Evolutionary conservation across 2,113 vertebrate genomes (phyloP).

Genomic region (Eleginops maclovinus): DNA sequence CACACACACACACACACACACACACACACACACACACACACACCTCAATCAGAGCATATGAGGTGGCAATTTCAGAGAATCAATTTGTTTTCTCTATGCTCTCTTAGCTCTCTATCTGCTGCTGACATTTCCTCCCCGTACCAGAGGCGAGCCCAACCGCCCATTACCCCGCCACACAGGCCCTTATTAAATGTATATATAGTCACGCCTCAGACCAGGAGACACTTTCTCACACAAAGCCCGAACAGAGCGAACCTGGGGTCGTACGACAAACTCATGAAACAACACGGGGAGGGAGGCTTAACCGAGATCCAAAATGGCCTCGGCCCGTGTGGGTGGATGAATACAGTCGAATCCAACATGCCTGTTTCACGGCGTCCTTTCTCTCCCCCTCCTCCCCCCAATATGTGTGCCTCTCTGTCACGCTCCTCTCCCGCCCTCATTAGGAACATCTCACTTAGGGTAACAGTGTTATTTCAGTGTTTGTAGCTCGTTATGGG

Average conservation of each 20-base stretch:
- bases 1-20: slow-evolving; percentile 13
- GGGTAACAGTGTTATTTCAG: slow-evolving; percentile 80
- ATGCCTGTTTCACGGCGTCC: slow-evolving; percentile 62
- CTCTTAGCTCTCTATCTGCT: slow-evolving; percentile 72
- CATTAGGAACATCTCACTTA: slow-evolving; percentile 82
- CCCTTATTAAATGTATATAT: slow-evolving; percentile 89
- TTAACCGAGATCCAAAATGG: slow-evolving; percentile 68
- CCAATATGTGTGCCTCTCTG: slow-evolving; percentile 35
- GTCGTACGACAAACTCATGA: slow-evolving; percentile 57
- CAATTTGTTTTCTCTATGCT: slow-evolving; percentile 76
- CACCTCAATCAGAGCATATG: slow-evolving; percentile 57
- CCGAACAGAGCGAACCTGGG: slow-evolving; percentile 46
- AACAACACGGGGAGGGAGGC: slow-evolving; percentile 53
- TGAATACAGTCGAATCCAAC: slow-evolving; percentile 64
- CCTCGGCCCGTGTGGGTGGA: slow-evolving; percentile 70
- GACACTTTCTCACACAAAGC: slow-evolving; percentile 79
- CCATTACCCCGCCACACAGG: slow-evolving; percentile 84
- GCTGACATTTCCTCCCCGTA: slow-evolving; percentile 78
- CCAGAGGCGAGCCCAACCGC: slow-evolving; percentile 78
- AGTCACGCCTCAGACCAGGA: slow-evolving; percentile 80
- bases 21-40: slow-evolving; percentile 25
- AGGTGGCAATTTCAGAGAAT: slow-evolving; percentile 64
- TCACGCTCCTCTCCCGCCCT: slow-evolving; percentile 65
- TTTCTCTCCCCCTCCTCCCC: background rate
- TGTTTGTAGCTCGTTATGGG: slow-evolving; percentile 80